phyloP scores from a whole-genome alignment of 1,140 invertebrate species.

The Tetranychus cinnabarinus region DNA sequence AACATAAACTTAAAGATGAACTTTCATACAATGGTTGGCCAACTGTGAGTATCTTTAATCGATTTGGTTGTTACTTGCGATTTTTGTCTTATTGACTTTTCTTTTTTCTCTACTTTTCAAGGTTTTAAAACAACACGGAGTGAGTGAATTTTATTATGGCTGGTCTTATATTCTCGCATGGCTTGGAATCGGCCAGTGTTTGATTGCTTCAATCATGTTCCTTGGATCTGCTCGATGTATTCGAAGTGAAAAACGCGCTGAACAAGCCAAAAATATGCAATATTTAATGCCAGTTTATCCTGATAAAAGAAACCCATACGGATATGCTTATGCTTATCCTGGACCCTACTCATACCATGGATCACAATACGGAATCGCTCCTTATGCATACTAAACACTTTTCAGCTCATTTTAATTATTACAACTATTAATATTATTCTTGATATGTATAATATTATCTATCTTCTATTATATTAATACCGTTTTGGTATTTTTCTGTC shows the following conservation, averaged over 20 bases:
- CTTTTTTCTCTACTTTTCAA: not conserved
- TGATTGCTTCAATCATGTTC: conserved; percentile 68
- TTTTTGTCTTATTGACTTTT: not conserved
- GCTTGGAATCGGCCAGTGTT: conserved; percentile 68
- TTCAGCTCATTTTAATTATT: no score
- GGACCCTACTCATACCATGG: conserved; percentile 60
- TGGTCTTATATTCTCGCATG: conserved; percentile 87
- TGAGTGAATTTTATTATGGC: conserved; percentile 59
- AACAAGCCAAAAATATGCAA: conserved; percentile 87
- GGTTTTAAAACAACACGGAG: conserved; percentile 50
- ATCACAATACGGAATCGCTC: conserved; percentile 38
- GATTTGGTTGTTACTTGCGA: not conserved
- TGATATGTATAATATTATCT: no score
- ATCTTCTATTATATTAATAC: no score
- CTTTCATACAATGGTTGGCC: conserved; percentile 68
- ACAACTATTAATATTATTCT: no score
- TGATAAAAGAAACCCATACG: conserved; percentile 63
- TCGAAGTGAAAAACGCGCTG: conserved; percentile 64
- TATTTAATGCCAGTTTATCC: conserved; percentile 91
- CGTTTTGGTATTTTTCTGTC: no score
- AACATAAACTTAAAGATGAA: conserved; percentile 70
- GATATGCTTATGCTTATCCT: conserved; percentile 53
- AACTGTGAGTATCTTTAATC: conserved; percentile 36
- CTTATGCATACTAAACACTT: conserved; percentile 10
- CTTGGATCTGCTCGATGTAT: conserved; percentile 75